Evolutionary conservation across 2,797 vertebrate species (phyloP).

Genomic region (Poeciliopsis presidionis): DNA sequence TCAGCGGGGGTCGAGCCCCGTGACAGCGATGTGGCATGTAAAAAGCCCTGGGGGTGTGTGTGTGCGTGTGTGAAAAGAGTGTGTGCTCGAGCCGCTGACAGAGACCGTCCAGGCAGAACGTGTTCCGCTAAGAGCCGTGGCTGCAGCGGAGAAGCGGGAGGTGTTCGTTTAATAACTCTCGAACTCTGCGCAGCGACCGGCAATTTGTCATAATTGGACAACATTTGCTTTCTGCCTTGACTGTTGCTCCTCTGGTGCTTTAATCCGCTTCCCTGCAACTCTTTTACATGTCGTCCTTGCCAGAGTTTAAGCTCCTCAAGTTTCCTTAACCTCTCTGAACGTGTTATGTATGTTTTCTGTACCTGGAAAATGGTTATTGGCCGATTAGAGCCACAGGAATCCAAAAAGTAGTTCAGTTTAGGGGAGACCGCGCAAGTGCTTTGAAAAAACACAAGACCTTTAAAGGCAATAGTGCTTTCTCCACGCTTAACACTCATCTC

Average conservation of each 20-base stretch:
- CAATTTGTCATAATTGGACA: constrained; percentile 41
- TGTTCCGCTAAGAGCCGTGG: constrained; percentile 6
- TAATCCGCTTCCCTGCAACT: constrained; percentile 33
- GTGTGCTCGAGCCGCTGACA: constrained; percentile 35
- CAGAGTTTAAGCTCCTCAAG: constrained; percentile 5
- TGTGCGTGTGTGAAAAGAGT: constrained; percentile 7
- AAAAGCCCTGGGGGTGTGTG: constrained; percentile 28
- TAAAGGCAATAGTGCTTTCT: neutral
- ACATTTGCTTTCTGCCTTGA: constrained; percentile 44
- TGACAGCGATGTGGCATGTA: constrained; percentile 50
- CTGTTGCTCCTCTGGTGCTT: constrained; percentile 23
- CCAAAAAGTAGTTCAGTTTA: neutral
- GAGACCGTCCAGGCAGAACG: constrained; percentile 13
- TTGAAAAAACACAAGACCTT: neutral
- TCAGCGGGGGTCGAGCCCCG: constrained; percentile 62
- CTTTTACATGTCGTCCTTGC: constrained; percentile 4
- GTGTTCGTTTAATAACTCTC: constrained; percentile 70
- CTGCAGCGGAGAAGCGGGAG: constrained; percentile 39
- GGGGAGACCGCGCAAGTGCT: neutral
- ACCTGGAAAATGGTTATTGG: neutral
- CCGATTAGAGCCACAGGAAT: neutral
- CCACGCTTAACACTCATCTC: too few relatives aligned
- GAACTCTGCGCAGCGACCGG: constrained; percentile 42
- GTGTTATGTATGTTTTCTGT: constrained; percentile 5
- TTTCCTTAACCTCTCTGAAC: constrained; percentile 12